A percentile compares a stretch with the other conserved stretches of the same genome.
Conservation (phyloP, 2,113 vertebrate genomes). For the Mesitornis unicolor region DNA sequence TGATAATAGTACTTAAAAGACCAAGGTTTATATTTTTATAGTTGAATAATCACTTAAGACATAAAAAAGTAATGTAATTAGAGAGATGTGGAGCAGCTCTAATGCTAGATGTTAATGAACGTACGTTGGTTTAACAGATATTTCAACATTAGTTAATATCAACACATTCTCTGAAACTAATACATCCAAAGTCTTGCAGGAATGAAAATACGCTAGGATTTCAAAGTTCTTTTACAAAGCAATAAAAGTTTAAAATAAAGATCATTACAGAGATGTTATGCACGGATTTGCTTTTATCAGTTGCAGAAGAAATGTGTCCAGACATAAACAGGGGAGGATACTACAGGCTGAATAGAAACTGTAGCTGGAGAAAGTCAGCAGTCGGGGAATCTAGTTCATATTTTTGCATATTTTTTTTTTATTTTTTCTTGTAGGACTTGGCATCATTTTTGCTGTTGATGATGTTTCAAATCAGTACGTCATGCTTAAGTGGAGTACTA, state of each 20-base stretch:
- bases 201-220: background rate
- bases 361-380: background rate
- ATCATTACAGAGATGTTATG: background rate
- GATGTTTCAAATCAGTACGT: background rate
- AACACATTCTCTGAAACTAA: background rate
- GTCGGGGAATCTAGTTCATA: background rate
- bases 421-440: background rate
- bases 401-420: background rate
- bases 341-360: background rate
- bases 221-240: background rate
- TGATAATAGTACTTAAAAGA: background rate
- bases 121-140: slow-evolving; percentile 6
- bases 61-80: slow-evolving; percentile 33
- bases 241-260: background rate
- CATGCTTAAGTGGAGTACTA: background rate
- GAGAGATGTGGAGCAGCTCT: background rate
- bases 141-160: background rate
- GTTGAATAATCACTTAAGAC: slow-evolving; percentile 17
- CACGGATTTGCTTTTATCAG: background rate
- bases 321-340: background rate
- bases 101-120: background rate
- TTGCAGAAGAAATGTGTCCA: background rate
- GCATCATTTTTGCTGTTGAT: background rate
- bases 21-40: background rate
- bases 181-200: background rate